Evolutionary conservation across 2,888 invertebrate species (phyloP), one percentile per base, ranked within the genome.

Genomic region (Drosophila rellima): DNA sequence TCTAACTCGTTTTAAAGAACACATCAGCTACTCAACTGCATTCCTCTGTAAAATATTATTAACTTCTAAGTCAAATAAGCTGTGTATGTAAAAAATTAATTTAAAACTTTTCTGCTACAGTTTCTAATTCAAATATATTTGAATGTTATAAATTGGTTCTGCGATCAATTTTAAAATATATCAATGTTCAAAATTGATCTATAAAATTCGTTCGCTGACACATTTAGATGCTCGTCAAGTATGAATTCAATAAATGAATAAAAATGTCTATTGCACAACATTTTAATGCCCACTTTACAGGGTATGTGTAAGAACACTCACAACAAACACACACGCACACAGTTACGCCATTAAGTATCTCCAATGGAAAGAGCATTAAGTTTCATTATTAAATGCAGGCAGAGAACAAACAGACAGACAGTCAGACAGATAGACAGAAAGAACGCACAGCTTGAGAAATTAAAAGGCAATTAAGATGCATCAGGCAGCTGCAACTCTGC

Each of bases 401-500:
- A n/a, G 11, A 20, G 11, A 44, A n/a, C 15, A 20, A 23, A 18
- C n/a, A 48, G 26, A 18, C 11, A 15, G 48, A 50, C 48, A 48
- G 23, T 6, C 23, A 23, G 7, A 23, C 23, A 26, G 26, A n/a
- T n/a, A n/a, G n/a, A 17, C 29, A 37, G 39, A 62, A 20, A 56
- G 61, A 70, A 62, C 64, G 62, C 62, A 71, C 66, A 69, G 80
- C 50, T 70, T 77, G 78, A 82, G 83, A 88, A 83, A 83, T 83
- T 83, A 83, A 88, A 88, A 83, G 83, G 80, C 89, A 83, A 83
- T 83, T 88, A 83, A 86, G 86, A 86, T 88, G 88, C 88, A 88
- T 63, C 72, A 65, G 65, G 72, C 74, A 74, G 80, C 81, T 77
- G 82, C 81, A 70, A 39, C 61, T 33, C 7, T 51, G 82, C 81